These are phyloP conservation scores for Galago senegalensis DNA, from an alignment of 2,797 vertebrate genomes.

Conservation along the genomic window DNA sequence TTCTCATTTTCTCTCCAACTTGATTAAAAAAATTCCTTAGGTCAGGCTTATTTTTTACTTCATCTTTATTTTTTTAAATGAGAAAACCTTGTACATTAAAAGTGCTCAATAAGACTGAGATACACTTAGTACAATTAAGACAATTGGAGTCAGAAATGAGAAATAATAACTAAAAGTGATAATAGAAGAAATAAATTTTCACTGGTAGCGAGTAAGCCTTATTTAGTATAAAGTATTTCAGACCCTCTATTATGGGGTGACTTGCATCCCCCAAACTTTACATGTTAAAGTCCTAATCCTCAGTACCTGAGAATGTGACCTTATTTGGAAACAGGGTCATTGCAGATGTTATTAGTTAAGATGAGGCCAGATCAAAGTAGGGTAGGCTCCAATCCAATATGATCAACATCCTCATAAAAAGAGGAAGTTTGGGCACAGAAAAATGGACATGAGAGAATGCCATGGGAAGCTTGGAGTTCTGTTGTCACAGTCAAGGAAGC, in stretches of 20 bases:
- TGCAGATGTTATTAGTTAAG: not conserved
- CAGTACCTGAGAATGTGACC: not conserved
- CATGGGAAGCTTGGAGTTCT: not conserved
- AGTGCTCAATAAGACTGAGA: not conserved
- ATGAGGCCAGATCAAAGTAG: not conserved
- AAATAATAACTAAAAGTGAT: not conserved
- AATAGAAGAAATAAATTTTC: not conserved
- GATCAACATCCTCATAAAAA: not conserved
- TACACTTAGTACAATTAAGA: not conserved
- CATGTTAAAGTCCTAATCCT: not conserved
- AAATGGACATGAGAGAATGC: not conserved
- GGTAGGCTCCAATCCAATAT: not conserved
- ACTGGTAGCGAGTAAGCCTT: not conserved
- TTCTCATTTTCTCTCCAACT: not conserved
- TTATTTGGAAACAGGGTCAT: not conserved
- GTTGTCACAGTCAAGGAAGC: not conserved
- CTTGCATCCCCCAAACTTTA: not conserved
- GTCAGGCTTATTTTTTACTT: not conserved
- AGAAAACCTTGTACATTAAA: not conserved
- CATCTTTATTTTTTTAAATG: not conserved
- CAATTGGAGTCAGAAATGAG: not conserved
- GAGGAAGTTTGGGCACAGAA: not conserved
- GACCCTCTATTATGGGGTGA: not conserved
- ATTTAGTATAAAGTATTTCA: not conserved
- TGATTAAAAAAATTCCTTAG: not conserved